phyloP scores from a whole-genome alignment of 1,140 invertebrate species.

The Lethocerus indicus region DNA sequence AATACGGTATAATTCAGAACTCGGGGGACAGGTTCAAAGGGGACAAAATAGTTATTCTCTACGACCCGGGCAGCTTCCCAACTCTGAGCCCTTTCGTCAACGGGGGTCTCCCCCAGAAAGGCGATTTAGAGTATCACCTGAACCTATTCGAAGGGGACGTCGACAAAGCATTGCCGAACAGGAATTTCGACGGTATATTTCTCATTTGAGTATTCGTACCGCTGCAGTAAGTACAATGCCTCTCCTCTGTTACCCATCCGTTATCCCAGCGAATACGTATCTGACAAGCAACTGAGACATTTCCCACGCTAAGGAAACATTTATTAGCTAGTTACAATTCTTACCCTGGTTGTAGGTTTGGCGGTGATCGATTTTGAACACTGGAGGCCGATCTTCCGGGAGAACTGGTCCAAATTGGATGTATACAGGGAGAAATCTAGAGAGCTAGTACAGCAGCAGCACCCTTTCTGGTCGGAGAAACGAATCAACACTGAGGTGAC shows the following conservation, averaged over 20 bases:
- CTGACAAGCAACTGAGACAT: neutral
- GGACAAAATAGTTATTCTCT: conserved; percentile 35
- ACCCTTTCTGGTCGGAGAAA: conserved; percentile 36
- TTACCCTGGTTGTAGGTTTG: conserved; percentile 29
- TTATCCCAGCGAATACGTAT: neutral
- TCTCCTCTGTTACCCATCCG: neutral
- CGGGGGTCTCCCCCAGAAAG: conserved; percentile 60
- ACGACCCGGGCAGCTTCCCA: conserved; percentile 42
- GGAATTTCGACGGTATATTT: conserved; percentile 33
- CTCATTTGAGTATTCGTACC: neutral
- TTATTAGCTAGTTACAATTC: too few species aligned
- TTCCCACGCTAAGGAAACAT: too few species aligned
- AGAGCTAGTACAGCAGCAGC: conserved; percentile 34
- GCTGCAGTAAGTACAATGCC: neutral
- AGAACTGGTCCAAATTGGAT: conserved; percentile 46
- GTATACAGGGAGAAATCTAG: conserved; percentile 43
- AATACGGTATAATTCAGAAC: conserved; percentile 37
- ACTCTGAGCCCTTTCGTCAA: conserved; percentile 37
- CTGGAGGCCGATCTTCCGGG: conserved; percentile 58
- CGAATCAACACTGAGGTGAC: conserved; percentile 34
- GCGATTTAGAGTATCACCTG: conserved; percentile 44
- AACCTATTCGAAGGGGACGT: conserved; percentile 33
- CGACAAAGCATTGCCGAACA: conserved; percentile 35
- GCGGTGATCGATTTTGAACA: conserved; percentile 69
- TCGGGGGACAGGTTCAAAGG: conserved; percentile 40